phyloP scores from a whole-genome alignment of 2,888 invertebrate genomes.

The Ochropacha duplaris region DNA sequence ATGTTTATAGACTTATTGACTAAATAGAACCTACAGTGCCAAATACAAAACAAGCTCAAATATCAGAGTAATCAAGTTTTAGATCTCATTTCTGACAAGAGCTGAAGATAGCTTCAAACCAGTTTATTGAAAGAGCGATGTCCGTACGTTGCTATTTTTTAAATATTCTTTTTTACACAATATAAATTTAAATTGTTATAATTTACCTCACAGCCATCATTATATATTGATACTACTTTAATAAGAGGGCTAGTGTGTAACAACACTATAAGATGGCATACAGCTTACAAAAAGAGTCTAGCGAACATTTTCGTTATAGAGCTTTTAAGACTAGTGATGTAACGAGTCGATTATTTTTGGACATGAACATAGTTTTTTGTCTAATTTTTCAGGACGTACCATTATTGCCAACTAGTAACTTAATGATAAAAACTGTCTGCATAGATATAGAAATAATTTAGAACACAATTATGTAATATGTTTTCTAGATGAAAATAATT shows the following conservation, averaged over 20 bases:
- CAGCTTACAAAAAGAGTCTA: conserved; percentile 78
- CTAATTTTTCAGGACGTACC: background rate
- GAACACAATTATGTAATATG: background rate
- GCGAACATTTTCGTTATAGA: conserved; percentile 72
- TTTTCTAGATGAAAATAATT: background rate
- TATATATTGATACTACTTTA: conserved; percentile 83
- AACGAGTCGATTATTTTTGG: background rate
- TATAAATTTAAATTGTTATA: conserved; percentile 81
- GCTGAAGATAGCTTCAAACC: conserved; percentile 39
- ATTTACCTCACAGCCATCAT: conserved; percentile 83
- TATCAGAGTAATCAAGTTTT: conserved; percentile 16
- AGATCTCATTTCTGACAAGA: conserved; percentile 26
- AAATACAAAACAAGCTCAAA: conserved; percentile 24
- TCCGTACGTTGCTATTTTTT: conserved; percentile 55
- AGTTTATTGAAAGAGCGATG: conserved; percentile 59
- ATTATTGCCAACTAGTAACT: background rate
- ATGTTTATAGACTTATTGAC: background rate
- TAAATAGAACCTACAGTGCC: conserved; percentile 31
- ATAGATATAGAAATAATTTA: background rate
- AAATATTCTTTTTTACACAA: conserved; percentile 69
- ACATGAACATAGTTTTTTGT: background rate
- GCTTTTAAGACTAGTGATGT: conserved; percentile 49
- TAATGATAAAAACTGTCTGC: background rate
- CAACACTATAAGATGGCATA: conserved; percentile 75
- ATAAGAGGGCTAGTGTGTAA: conserved; percentile 79